Percentiles rank a stretch among this genome's conserved stretches.
Conservation (phyloP, 2,797 vertebrate species). For the Leptatherina wallacei region DNA sequence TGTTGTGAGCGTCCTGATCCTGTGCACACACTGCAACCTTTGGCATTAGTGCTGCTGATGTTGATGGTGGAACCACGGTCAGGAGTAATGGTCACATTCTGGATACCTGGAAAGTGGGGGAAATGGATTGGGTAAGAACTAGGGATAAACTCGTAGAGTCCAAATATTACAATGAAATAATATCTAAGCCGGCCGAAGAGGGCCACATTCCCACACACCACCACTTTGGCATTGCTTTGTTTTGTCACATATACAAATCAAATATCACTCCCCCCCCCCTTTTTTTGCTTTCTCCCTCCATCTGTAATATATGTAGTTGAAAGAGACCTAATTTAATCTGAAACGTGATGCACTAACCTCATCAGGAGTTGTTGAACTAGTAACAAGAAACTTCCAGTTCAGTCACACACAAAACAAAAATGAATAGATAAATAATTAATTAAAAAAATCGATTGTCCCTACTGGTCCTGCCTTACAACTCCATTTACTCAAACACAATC, state of each 20-base stretch:
- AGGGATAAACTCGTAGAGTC: too few relatives aligned
- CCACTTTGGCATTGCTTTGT: background rate
- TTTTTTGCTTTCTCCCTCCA: background rate
- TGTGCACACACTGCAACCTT: slow-evolving; percentile 69
- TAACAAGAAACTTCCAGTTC: background rate
- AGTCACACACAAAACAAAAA: background rate
- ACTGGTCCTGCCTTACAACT: background rate
- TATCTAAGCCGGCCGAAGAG: slow-evolving; percentile 62
- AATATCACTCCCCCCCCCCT: background rate
- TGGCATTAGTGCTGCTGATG: slow-evolving; percentile 43
- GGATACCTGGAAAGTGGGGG: slow-evolving; percentile 33
- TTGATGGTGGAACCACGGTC: slow-evolving; percentile 48
- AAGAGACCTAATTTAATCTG: background rate
- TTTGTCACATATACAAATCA: background rate
- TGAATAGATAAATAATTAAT: background rate
- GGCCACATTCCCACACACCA: slow-evolving; percentile 8
- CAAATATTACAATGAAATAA: background rate
- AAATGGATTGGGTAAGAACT: too few relatives aligned
- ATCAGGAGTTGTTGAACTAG: background rate
- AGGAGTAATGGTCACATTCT: slow-evolving; percentile 45
- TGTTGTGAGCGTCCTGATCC: accelerated
- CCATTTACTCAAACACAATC: background rate
- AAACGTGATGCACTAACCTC: background rate
- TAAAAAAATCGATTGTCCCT: background rate
- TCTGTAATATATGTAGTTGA: background rate